phyloP scores from a whole-genome alignment of 1,140 invertebrate species.

The Ips typographus region DNA sequence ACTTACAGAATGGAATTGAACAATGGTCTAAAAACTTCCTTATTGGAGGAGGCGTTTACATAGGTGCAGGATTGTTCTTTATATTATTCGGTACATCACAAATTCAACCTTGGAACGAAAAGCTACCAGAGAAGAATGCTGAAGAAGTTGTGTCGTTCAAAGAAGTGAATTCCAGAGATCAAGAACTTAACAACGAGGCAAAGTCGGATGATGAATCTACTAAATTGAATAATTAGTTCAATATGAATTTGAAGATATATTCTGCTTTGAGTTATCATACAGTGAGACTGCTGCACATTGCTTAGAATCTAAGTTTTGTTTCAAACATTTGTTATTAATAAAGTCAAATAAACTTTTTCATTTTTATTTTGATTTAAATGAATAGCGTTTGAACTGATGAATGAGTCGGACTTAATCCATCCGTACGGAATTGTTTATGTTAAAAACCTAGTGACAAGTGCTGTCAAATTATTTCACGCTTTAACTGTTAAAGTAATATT shows the following conservation, averaged over 20 bases:
- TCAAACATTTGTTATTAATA: too few species aligned
- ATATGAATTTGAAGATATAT: too few species aligned
- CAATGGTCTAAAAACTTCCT: slow-evolving; percentile 65
- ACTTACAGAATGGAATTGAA: slow-evolving; percentile 56
- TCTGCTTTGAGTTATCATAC: too few species aligned
- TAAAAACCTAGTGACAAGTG: too few species aligned
- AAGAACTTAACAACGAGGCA: slow-evolving; percentile 11
- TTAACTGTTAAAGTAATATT: too few species aligned
- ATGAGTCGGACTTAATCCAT: too few species aligned
- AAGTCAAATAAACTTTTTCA: too few species aligned
- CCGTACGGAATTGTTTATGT: too few species aligned
- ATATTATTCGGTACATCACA: slow-evolving; percentile 54
- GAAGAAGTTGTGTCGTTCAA: slow-evolving; percentile 23
- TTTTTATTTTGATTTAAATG: neutral
- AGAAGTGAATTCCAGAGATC: slow-evolving; percentile 15
- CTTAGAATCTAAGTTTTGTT: too few species aligned
- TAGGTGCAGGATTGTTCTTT: slow-evolving; percentile 57
- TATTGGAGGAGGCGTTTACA: slow-evolving; percentile 58
- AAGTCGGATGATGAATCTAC: slow-evolving; percentile 19
- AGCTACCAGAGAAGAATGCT: slow-evolving; percentile 3
- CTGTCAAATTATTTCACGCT: too few species aligned
- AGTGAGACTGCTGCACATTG: too few species aligned
- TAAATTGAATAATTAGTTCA: slow-evolving; percentile 16
- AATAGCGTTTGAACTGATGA: neutral
- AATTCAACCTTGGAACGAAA: slow-evolving; percentile 54